These are phyloP conservation scores for Pygoscelis antarcticus DNA, from an alignment of 2,113 vertebrate genomes.

Conservation along the genomic window DNA sequence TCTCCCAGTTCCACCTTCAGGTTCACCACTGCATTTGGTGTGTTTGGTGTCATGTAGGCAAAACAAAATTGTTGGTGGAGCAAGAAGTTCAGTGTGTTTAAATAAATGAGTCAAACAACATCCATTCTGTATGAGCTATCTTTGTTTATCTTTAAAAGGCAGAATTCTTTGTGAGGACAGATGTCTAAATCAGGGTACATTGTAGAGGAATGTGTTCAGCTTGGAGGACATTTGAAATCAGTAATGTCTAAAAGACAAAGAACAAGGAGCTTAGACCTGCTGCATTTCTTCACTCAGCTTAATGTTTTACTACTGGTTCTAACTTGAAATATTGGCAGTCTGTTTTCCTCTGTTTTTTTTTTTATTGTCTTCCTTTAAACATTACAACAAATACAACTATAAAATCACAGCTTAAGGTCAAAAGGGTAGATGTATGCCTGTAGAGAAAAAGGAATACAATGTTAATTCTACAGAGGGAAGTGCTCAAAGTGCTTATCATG, in stretches of 20 bases:
- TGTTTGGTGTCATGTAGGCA: neutral
- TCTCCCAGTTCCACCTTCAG: neutral
- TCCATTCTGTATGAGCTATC: neutral
- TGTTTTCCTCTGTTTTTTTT: neutral
- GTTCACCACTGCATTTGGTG: neutral
- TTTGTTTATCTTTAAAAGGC: neutral
- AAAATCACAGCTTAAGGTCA: neutral
- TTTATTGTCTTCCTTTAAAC: neutral
- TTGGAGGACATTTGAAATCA: neutral
- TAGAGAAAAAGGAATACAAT: neutral
- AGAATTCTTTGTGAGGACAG: neutral
- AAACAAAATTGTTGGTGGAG: neutral
- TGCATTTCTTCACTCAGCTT: neutral
- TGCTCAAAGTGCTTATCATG: neutral
- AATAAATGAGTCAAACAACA: neutral
- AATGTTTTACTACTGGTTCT: neutral
- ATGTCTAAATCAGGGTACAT: neutral
- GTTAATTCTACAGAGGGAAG: neutral
- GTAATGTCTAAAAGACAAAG: neutral
- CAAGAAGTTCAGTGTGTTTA: neutral
- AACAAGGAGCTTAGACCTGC: neutral
- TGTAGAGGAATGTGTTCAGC: neutral
- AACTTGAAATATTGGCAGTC: neutral
- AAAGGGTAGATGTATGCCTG: neutral
- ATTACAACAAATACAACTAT: neutral